phyloP scores from a whole-genome alignment of 2,113 vertebrate species.

The Psephotus haematonotus region DNA sequence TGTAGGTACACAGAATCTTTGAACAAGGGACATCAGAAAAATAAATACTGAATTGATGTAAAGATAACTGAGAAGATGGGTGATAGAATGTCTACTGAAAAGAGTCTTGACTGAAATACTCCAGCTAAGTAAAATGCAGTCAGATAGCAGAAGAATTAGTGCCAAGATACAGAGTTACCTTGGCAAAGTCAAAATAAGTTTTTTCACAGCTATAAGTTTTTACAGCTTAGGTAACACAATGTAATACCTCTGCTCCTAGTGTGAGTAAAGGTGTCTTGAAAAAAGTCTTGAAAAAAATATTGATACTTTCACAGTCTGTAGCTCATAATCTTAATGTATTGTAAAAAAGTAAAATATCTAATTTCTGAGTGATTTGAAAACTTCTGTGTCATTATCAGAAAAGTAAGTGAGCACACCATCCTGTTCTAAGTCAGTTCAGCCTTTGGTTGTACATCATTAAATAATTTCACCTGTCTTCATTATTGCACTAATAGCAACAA shows the following conservation, averaged over 20 bases:
- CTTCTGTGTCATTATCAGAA: not conserved
- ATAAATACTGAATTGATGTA: not conserved
- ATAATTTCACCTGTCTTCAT: conserved; percentile 22
- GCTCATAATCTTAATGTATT: not conserved
- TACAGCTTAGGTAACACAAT: not conserved
- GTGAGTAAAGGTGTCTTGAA: not conserved
- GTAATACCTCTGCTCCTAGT: not conserved
- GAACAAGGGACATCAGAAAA: not conserved
- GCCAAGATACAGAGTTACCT: not conserved
- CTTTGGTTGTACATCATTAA: conserved; percentile 37
- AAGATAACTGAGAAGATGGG: not conserved
- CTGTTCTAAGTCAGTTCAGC: not conserved
- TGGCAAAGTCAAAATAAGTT: not conserved
- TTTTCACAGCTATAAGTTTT: not conserved
- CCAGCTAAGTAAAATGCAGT: not conserved
- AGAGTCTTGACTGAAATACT: not conserved
- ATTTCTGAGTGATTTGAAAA: not conserved
- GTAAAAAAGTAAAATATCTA: not conserved
- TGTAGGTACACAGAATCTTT: not conserved
- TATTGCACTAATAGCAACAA: conserved; percentile 50
- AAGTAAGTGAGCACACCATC: not conserved
- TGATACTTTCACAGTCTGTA: not conserved
- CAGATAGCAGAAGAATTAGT: not conserved
- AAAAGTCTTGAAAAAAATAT: too few species aligned
- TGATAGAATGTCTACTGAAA: not conserved